A percentile compares a stretch with the other conserved stretches of the same genome.
phyloP scores from a whole-genome alignment of 2,797 vertebrate species.

The Babyrousa celebensis region DNA sequence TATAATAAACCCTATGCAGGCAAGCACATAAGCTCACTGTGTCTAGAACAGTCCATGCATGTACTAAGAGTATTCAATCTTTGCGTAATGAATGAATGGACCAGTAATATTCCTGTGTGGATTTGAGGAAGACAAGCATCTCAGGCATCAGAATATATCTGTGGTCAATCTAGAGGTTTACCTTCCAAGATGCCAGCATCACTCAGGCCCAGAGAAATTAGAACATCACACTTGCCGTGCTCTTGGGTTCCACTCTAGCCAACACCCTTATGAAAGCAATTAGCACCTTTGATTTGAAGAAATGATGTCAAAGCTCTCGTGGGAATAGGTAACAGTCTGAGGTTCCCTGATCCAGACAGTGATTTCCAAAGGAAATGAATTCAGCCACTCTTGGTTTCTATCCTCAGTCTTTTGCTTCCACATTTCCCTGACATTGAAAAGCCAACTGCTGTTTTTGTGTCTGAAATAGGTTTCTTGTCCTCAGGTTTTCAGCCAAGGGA shows the following conservation, averaged over 20 bases:
- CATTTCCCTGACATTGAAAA: constrained; percentile 88
- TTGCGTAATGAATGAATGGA: background rate
- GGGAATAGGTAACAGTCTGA: constrained; percentile 84
- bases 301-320: constrained; percentile 79
- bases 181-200: background rate
- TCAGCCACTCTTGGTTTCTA: constrained; percentile 86
- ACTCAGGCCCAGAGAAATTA: constrained; percentile 62
- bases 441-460: constrained; percentile 86
- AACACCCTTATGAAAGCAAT: constrained; percentile 85
- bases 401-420: constrained; percentile 79
- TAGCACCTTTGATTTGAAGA: constrained; percentile 82
- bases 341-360: background rate
- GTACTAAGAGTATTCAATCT: background rate
- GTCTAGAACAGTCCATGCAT: background rate
- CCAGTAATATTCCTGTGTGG: background rate
- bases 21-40: background rate
- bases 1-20: background rate
- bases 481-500: constrained; percentile 86
- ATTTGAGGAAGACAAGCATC: background rate
- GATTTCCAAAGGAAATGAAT: constrained; percentile 87
- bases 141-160: background rate
- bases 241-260: constrained; percentile 68
- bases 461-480: constrained; percentile 86
- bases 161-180: background rate
- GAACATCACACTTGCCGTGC: constrained; percentile 72